phyloP scores from a whole-genome alignment of 1,140 invertebrate species.

The Sitophilus oryzae region DNA sequence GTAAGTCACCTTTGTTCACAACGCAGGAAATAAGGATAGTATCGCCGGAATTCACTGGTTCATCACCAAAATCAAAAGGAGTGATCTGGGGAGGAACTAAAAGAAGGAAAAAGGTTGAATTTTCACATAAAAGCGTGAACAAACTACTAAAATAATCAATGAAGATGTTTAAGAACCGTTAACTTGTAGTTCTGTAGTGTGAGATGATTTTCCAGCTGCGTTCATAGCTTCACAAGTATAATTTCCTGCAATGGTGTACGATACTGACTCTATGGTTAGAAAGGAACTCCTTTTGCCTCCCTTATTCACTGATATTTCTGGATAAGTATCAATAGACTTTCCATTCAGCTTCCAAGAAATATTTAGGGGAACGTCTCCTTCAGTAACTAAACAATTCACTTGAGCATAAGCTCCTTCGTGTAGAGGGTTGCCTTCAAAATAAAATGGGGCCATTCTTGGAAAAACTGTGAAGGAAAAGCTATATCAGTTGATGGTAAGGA shows the following conservation, averaged over 20 bases:
- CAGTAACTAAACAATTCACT: constrained; percentile 65
- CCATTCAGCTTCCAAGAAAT: constrained; percentile 63
- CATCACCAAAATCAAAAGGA: constrained; percentile 47
- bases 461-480: constrained; percentile 47
- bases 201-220: constrained; percentile 62
- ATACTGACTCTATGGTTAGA: constrained; percentile 69
- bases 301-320: constrained; percentile 47
- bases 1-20: constrained; percentile 53
- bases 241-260: constrained; percentile 65
- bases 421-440: constrained; percentile 59
- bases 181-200: constrained; percentile 60
- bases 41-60: constrained; percentile 52
- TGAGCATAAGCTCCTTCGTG: constrained; percentile 67
- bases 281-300: constrained; percentile 41
- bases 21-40: constrained; percentile 50
- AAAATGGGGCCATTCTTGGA: constrained; percentile 63
- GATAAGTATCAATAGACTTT: constrained; percentile 43
- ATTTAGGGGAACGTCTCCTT: constrained; percentile 62
- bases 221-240: constrained; percentile 78
- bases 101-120: constrained; percentile 3
- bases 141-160: background rate
- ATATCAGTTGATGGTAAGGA: too few species aligned
- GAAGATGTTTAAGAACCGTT: constrained; percentile 49
- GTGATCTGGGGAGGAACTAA: constrained; percentile 50
- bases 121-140: background rate